These are phyloP conservation scores for Bhutanitis thaidina DNA, from an alignment of 2,888 invertebrate species.

Conservation along the genomic window DNA sequence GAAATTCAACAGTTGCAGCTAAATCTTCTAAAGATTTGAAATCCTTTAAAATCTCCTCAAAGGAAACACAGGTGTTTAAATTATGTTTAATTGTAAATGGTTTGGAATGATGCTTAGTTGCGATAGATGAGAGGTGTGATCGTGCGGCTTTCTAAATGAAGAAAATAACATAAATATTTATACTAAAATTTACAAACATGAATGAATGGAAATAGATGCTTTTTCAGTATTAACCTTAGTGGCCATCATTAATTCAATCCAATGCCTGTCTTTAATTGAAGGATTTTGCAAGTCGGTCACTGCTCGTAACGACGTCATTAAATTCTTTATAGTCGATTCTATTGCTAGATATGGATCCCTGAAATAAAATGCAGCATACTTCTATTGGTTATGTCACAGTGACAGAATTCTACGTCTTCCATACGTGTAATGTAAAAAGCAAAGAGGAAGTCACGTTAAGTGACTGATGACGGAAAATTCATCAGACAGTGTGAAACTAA, in stretches of 20 bases:
- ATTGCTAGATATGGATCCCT: conserved; percentile 90
- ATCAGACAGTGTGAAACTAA: no score
- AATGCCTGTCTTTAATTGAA: conserved; percentile 95
- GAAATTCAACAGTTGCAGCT: conserved; percentile 18
- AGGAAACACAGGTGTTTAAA: conserved; percentile 31
- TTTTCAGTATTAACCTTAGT: conserved; percentile 83
- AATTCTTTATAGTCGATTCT: conserved; percentile 92
- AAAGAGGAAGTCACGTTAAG: no score
- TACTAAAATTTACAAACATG: neutral
- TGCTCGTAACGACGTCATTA: conserved; percentile 94
- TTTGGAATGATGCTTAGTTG: conserved; percentile 37
- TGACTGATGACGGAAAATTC: no score
- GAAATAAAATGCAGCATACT: conserved; percentile 5
- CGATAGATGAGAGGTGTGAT: conserved; percentile 45
- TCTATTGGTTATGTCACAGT: neutral
- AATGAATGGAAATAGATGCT: neutral
- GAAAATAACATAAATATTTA: conserved; percentile 28
- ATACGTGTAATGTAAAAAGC: no score
- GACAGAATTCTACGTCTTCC: no score
- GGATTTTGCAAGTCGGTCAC: conserved; percentile 97
- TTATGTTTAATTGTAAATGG: conserved; percentile 32
- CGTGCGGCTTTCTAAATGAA: conserved; percentile 55
- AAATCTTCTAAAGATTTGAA: conserved; percentile 38
- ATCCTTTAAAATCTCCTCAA: conserved; percentile 52
- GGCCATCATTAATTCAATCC: conserved; percentile 95